Conservation (phyloP, 2,797 vertebrate genomes). For the Glossophaga mutica region DNA sequence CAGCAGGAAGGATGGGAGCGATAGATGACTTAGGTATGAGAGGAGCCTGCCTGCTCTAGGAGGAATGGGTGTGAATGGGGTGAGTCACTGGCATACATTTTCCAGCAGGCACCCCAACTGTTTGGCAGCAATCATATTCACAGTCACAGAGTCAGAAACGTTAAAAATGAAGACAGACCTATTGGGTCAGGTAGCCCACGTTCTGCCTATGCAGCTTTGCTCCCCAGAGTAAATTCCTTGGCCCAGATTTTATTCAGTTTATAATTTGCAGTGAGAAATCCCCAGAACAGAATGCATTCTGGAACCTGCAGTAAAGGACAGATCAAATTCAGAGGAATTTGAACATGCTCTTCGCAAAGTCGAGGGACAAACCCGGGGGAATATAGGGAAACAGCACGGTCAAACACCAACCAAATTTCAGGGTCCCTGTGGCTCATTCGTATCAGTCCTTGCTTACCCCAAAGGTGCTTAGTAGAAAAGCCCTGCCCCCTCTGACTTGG, state of each 20-base stretch:
- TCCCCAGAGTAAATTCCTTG: not conserved
- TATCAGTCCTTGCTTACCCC: not conserved
- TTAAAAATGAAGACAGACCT: not conserved
- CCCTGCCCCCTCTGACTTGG: not conserved
- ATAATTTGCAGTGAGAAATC: not conserved
- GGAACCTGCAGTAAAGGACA: not conserved
- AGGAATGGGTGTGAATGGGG: not conserved
- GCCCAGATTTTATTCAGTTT: not conserved
- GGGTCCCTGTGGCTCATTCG: rapidly evolving
- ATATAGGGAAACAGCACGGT: not conserved
- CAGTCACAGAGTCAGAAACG: not conserved
- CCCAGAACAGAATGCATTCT: not conserved
- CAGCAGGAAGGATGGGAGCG: not conserved
- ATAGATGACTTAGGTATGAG: not conserved
- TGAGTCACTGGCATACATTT: not conserved
- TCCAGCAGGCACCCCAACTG: not conserved
- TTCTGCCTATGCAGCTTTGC: not conserved
- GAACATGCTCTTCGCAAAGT: not conserved
- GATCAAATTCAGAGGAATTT: not conserved
- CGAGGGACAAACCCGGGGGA: not conserved
- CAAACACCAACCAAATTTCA: not conserved
- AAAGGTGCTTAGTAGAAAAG: not conserved
- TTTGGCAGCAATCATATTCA: not conserved
- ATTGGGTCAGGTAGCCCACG: not conserved
- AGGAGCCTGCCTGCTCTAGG: not conserved